Evolutionary conservation across 1,140 invertebrate species (phyloP), one percentile per base, ranked within the genome.

Genomic region (Eueides isabella): DNA sequence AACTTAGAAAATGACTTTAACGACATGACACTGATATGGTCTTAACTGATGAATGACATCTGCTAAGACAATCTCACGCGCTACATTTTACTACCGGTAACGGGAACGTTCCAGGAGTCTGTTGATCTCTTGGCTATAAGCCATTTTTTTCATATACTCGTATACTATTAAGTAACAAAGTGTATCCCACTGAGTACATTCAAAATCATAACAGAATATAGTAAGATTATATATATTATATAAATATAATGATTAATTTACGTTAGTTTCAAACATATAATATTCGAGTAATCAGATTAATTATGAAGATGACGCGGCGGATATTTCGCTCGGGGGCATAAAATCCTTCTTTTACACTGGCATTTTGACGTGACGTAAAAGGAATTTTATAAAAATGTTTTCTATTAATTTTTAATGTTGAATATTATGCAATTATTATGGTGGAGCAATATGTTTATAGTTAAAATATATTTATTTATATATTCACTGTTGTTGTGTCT

Each of bases 251-350:
- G 19, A 55, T 55, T 55, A 55, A 55, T 26, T 55, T 55, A 26
- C 19, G 48, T 26, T 26, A 26, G 19, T 55, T 55, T 23, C 23
- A 4, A 26, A 55, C 23, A 23, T 55, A 23, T 23, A 2, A 55
- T 55, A 11, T 55, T 2, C n/a, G 41, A 23, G 44, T 67, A 67
- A 67, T 48, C 41, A 12, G 41, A 67, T 67, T 67, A 67, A 67
- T 67, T 23, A 30, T 23, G 35, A 14, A 28, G 66, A 67, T 67
- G 66, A 67, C 41, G 48, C 48, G 41, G 41, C 66, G 41, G 31
- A 67, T 67, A 67, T 55, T 41, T 48, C 30, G 26, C 41, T 30
- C 28, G 29, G 31, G 14, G 23, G 23, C 29, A 31, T 31, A 29
- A 55, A 67, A 55, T 67, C 41, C 30, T 55, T 55, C 48, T 55